phyloP scores from a whole-genome alignment of 2,113 vertebrate species.

The Pipa parva region DNA sequence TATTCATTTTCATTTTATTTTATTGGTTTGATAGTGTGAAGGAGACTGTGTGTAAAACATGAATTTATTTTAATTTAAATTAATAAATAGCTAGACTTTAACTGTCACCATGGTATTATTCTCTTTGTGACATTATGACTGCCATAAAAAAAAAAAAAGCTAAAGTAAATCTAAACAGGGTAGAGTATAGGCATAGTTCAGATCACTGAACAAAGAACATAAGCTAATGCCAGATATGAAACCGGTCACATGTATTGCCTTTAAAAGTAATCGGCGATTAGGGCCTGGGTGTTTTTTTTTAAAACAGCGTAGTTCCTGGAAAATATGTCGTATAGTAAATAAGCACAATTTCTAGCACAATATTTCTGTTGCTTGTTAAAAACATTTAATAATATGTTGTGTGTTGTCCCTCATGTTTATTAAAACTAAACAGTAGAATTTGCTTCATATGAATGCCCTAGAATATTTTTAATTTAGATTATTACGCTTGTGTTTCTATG shows the following conservation, averaged over 20 bases:
- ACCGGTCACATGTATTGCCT: constrained; percentile 72
- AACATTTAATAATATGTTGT: constrained; percentile 45
- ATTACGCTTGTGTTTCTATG: too few relatives aligned
- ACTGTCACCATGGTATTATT: constrained; percentile 34
- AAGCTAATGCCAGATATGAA: constrained; percentile 67
- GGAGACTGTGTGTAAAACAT: constrained; percentile 48
- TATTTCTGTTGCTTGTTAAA: constrained; percentile 65
- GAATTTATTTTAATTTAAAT: constrained; percentile 52
- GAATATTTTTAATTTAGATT: too few relatives aligned
- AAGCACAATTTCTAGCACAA: constrained; percentile 47
- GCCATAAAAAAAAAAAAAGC: too few relatives aligned
- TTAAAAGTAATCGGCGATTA: constrained; percentile 78
- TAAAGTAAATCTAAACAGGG: too few relatives aligned
- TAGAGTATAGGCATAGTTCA: too few relatives aligned
- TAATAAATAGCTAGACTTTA: too few relatives aligned
- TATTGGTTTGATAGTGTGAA: constrained; percentile 42
- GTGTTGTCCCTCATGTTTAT: constrained; percentile 69
- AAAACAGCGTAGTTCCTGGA: constrained; percentile 58
- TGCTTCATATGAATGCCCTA: not conserved
- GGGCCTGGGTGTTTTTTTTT: too few relatives aligned
- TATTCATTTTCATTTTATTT: constrained; percentile 10
- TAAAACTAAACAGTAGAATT: constrained; percentile 58
- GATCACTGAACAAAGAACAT: constrained; percentile 66
- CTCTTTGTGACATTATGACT: constrained; percentile 51
- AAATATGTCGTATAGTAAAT: constrained; percentile 58